Base-by-base conservation (phyloP, 2,113 vertebrate species). In the Chloebia gouldiae region DNA sequence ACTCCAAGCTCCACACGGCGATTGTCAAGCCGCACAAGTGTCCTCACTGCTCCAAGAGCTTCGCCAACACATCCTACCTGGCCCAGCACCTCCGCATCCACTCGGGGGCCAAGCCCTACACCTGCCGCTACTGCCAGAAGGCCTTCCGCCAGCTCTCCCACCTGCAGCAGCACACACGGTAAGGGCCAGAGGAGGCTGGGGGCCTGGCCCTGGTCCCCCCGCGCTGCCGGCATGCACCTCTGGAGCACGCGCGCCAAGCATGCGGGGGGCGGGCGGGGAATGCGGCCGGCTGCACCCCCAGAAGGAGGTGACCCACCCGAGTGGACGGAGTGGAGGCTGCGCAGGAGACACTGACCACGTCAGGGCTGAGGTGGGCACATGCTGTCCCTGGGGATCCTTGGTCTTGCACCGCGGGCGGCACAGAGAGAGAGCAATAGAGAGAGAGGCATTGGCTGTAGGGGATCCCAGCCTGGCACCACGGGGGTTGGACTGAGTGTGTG, bases 1-100 rank as follows among this genome's bases (percentile, higher is more conserved):
- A 99, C 96, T 98, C 92, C 95, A 99, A 99, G 97, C 99, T 99
- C 96, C 99, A 99, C 96, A 99, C 99, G 35, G 99, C 99, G 98
- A 98, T 99, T 90, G 87, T 99, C 97, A 99, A 99, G 98, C 99
- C 99, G 56, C 99, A 99, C 97, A 99, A 99, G 98, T 99, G 99
- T 98, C 99, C 98, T 75, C 99, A 99, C 94, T 99, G 99, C 97
- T 99, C 99, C 92, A 99, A 99, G 98, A 99, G 99, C 79, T 99
- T 99, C 95, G 99, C 99, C 97, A 99, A 99, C 98, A 99, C 95
- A 24, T 99, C 99, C 98, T 99, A 99, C 97, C 98, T 99, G 98
- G 99, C 99, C 94, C 99, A 99, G 96, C 99, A 99, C 97, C 53
- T 99, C 45, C 99, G 99, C 49, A 99, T 99, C 97, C 99, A 99